These are phyloP conservation scores for Drosophila cognata DNA, from an alignment of 2,888 invertebrate species.

Conservation along the genomic window DNA sequence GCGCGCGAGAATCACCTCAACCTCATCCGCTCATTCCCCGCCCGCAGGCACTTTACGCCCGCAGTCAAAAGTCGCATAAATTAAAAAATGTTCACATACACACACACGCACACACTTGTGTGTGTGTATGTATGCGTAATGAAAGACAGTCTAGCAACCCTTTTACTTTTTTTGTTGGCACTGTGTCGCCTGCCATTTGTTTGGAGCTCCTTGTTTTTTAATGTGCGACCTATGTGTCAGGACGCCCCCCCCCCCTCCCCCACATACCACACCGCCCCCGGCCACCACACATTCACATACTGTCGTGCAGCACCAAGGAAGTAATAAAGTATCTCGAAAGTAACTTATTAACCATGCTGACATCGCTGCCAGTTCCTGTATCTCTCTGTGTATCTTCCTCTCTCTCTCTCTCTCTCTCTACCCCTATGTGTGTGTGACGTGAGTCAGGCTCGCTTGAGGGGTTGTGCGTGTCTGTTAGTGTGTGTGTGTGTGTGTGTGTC, in stretches of 20 bases:
- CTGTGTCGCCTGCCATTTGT: conserved; percentile 38
- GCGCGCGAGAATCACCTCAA: conserved; percentile 50
- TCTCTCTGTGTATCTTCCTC: conserved; percentile 21
- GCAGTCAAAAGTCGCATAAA: conserved; percentile 76
- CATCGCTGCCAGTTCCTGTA: conserved; percentile 71
- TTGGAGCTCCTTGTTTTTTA: conserved; percentile 37
- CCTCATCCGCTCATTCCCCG: background rate
- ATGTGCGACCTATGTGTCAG: conserved; percentile 18
- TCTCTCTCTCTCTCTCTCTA: conserved; percentile 19
- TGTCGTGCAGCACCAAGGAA: conserved; percentile 72
- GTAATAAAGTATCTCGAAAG: conserved; percentile 81
- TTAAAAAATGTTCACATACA: conserved; percentile 70
- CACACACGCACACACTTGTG: conserved; percentile 31
- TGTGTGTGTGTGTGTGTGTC: conserved; percentile 21
- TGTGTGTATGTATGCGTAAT: conserved; percentile 40
- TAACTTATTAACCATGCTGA: conserved; percentile 82
- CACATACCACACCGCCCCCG: background rate
- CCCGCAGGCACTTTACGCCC: conserved; percentile 25
- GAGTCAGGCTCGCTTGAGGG: conserved; percentile 34
- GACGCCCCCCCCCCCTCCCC: background rate
- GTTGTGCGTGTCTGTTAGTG: conserved; percentile 15
- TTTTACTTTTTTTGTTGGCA: conserved; percentile 22
- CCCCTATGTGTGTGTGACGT: conserved; percentile 16
- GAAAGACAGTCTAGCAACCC: conserved; percentile 65
- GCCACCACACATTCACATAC: background rate